These are phyloP conservation scores for Nyleta sp. DNA, from an alignment of 2,888 invertebrate species.

Conservation along the genomic window DNA sequence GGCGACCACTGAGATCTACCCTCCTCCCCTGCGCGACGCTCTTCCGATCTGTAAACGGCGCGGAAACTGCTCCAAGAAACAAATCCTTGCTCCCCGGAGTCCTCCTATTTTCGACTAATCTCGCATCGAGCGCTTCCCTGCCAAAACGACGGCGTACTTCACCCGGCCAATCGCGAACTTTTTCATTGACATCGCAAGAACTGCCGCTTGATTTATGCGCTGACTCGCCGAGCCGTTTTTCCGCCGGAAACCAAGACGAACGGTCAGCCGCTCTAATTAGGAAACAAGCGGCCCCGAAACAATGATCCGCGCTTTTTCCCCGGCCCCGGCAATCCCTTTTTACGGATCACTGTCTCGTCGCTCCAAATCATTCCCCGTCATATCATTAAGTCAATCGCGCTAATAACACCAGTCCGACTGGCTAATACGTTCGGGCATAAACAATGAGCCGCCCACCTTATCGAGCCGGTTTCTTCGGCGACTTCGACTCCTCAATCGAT, in stretches of 20 bases:
- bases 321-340: no score
- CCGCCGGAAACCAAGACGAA: conserved; percentile 23
- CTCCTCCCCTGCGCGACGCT: no score
- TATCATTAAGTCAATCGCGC: no score
- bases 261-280: conserved; percentile 18
- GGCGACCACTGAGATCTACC: no score
- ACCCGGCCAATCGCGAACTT: conserved; percentile 46
- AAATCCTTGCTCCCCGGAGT: conserved; percentile 56
- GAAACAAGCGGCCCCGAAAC: no score
- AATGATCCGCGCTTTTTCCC: no score
- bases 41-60: conserved; percentile 60
- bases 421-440: conserved; percentile 14
- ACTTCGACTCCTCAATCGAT: conserved; percentile 6
- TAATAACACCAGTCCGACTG: no score
- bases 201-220: conserved; percentile 32
- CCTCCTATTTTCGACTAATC: conserved; percentile 57
- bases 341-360: no score
- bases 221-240: conserved; percentile 17
- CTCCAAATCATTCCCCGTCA: no score
- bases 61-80: conserved; percentile 64
- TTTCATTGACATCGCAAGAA: conserved; percentile 30
- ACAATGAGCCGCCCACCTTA: conserved; percentile 4
- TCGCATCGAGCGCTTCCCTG: conserved; percentile 38
- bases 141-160: conserved; percentile 49
- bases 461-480: neutral